Conservation (phyloP, 2,888 invertebrate genomes). For the Invenusta paracnida region DNA sequence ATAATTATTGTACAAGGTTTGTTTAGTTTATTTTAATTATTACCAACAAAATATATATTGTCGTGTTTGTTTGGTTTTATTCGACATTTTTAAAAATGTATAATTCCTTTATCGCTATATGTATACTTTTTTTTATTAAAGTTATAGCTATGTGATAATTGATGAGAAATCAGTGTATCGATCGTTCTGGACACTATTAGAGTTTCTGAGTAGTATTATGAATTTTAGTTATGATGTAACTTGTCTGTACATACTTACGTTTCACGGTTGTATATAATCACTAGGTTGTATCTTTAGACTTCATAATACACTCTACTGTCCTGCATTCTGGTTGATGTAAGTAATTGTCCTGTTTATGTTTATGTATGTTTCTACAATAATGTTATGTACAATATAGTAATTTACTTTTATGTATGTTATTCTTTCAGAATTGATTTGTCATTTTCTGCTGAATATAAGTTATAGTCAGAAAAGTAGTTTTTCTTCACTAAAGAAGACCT, state of each 20-base stretch:
- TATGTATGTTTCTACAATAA: not conserved
- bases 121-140: too few species aligned
- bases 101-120: too few species aligned
- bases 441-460: constrained; percentile 25
- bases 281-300: constrained; percentile 29
- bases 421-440: constrained; percentile 29
- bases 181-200: constrained; percentile 26
- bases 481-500: too few species aligned
- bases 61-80: too few species aligned
- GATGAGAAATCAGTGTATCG: constrained; percentile 29
- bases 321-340: not conserved
- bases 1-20: too few species aligned
- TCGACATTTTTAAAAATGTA: too few species aligned
- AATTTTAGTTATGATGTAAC: constrained; percentile 26
- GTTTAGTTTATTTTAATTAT: too few species aligned
- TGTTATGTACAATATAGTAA: not conserved
- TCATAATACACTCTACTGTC: constrained; percentile 21
- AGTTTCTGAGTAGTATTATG: constrained; percentile 25
- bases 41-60: too few species aligned
- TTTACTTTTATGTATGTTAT: constrained; percentile 14
- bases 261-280: constrained; percentile 12
- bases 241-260: constrained; percentile 23
- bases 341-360: not conserved
- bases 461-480: constrained; percentile 26
- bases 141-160: too few species aligned